Conservation (phyloP, 2,888 invertebrate genomes). For the Cephus sareptanus region DNA sequence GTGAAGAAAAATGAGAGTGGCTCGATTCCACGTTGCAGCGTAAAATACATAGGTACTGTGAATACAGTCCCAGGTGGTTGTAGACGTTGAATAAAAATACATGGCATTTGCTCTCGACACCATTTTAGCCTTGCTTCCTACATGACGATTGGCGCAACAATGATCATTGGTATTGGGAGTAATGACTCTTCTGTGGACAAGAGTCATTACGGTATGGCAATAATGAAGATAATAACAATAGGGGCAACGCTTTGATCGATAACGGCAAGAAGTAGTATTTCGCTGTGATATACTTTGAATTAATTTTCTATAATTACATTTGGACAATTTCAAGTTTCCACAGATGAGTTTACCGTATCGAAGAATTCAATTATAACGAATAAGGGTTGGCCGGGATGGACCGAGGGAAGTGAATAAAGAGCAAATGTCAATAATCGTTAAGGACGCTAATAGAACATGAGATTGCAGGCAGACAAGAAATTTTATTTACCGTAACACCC, state of each 20-base stretch:
- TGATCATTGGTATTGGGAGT: background rate
- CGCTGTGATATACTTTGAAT: background rate
- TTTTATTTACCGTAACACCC: background rate
- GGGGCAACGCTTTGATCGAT: background rate
- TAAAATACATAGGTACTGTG: background rate
- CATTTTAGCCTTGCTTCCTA: slow-evolving; percentile 44
- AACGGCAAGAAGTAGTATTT: background rate
- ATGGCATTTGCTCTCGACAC: background rate
- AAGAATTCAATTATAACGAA: background rate
- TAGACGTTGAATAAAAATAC: background rate
- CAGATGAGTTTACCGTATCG: background rate
- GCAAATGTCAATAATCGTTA: background rate
- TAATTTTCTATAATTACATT: background rate
- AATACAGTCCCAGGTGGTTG: background rate
- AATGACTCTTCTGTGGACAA: background rate
- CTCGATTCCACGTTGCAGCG: background rate
- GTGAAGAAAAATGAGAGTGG: background rate
- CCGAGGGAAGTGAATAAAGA: background rate
- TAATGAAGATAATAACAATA: background rate
- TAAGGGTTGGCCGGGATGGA: background rate
- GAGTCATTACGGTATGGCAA: background rate
- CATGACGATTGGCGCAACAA: slow-evolving; percentile 28
- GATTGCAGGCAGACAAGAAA: background rate
- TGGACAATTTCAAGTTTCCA: background rate
- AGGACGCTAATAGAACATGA: background rate